Evolutionary conservation across 2,113 vertebrate species (phyloP).

Genomic region (Sebastes schlegelii): DNA sequence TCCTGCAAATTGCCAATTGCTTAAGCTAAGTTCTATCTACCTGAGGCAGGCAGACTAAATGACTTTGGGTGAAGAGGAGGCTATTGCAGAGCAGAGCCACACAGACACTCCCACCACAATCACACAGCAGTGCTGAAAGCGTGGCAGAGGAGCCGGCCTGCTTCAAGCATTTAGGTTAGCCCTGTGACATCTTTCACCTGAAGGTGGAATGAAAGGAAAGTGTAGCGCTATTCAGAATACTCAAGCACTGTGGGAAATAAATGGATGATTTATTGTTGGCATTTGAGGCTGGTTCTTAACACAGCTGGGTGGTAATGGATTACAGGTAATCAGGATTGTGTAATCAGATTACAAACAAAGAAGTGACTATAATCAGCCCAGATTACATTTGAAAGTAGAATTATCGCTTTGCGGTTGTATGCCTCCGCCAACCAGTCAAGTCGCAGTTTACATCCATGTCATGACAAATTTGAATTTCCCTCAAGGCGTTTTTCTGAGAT

Average conservation of each 20-base stretch:
- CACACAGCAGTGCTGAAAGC: background rate
- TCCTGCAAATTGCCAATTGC: constrained; percentile 67
- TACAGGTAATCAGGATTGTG: background rate
- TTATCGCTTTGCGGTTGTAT: too few species aligned
- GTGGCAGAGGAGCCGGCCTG: background rate
- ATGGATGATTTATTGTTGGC: constrained; percentile 35
- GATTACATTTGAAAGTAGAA: background rate
- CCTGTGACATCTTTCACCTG: constrained; percentile 37
- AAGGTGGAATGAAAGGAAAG: constrained; percentile 22
- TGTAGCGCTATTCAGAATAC: constrained; percentile 19
- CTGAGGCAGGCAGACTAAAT: constrained; percentile 53
- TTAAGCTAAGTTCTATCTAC: constrained; percentile 55
- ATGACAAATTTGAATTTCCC: too few species aligned
- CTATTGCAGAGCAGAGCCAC: constrained; percentile 22
- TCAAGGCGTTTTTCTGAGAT: too few species aligned
- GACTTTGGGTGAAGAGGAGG: constrained; percentile 51
- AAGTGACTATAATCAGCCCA: background rate
- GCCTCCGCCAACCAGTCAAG: too few species aligned
- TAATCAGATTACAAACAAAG: background rate
- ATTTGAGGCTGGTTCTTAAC: constrained; percentile 24
- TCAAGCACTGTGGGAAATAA: constrained; percentile 32
- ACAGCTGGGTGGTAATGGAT: background rate
- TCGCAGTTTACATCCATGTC: too few species aligned
- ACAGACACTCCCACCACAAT: constrained; percentile 22
- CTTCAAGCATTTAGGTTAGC: constrained; percentile 3